These are phyloP conservation scores for Nomada ferruginata DNA, from an alignment of 2,888 invertebrate species.

Conservation along the genomic window DNA sequence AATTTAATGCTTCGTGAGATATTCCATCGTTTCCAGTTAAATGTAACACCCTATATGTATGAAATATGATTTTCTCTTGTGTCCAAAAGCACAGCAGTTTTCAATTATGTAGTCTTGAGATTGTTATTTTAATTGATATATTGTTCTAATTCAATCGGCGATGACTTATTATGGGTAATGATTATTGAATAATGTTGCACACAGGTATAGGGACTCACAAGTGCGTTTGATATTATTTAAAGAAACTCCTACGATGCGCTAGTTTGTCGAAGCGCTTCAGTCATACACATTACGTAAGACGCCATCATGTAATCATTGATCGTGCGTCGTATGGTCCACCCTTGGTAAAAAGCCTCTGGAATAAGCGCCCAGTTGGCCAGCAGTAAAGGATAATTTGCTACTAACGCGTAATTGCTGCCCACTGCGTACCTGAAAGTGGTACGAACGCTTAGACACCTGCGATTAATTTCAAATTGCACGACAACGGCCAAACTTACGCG, in stretches of 20 bases:
- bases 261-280: constrained; percentile 70
- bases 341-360: constrained; percentile 68
- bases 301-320: constrained; percentile 76
- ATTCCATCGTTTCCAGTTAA: too few species aligned
- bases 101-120: too few species aligned
- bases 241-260: neutral
- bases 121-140: too few species aligned
- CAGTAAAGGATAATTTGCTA: constrained; percentile 71
- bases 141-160: too few species aligned
- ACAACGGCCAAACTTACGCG: constrained; percentile 61
- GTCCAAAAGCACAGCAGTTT: too few species aligned
- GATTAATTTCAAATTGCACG: neutral
- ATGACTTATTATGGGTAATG: neutral
- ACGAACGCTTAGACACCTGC: neutral
- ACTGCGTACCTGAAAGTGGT: constrained; percentile 32
- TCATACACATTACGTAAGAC: constrained; percentile 69
- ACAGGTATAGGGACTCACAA: neutral
- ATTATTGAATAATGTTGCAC: neutral
- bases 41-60: too few species aligned
- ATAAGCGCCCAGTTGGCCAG: constrained; percentile 65
- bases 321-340: constrained; percentile 68
- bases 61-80: too few species aligned
- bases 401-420: constrained; percentile 65
- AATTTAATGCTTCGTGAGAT: too few species aligned
- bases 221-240: neutral